A percentile compares a stretch with the other conserved stretches of the same genome.
phyloP scores from a whole-genome alignment of 2,797 vertebrate species.

The Microctenopoma steveboyesi region DNA sequence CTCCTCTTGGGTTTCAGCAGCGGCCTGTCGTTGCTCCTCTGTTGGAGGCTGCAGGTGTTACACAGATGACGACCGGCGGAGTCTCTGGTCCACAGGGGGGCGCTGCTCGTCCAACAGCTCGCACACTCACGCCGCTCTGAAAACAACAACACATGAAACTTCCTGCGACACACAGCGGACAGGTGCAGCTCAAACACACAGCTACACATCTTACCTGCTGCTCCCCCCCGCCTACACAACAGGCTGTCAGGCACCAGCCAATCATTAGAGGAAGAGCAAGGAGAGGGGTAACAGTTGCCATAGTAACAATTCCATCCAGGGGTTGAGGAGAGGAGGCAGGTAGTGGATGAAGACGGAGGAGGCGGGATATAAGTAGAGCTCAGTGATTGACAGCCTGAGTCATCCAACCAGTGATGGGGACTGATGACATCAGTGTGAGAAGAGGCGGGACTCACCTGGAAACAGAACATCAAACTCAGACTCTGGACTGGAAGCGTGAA shows the following conservation, averaged over 20 bases:
- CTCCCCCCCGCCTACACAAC: background rate
- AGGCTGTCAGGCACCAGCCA: constrained; percentile 1
- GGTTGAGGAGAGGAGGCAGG: constrained; percentile 46
- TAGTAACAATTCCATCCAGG: constrained; percentile 55
- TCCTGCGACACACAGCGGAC: background rate
- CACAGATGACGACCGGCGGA: constrained; percentile 41
- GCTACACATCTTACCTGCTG: constrained; percentile 38
- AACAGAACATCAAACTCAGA: background rate
- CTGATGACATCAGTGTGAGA: constrained; percentile 51
- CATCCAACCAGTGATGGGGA: constrained; percentile 74
- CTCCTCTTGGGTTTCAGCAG: constrained; percentile 53
- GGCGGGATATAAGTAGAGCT: constrained; percentile 39
- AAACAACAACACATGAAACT: background rate
- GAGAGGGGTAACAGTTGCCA: background rate
- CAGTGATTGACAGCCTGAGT: constrained; percentile 67
- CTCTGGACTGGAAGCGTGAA: no score
- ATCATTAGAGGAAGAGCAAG: constrained; percentile 6
- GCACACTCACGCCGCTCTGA: constrained; percentile 42
- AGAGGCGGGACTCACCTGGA: constrained; percentile 29
- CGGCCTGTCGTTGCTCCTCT: constrained; percentile 15
- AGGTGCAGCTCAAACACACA: background rate
- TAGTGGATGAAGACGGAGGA: constrained; percentile 47
- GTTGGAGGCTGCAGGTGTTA: constrained; percentile 42
- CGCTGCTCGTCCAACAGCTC: constrained; percentile 35
- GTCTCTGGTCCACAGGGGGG: constrained; percentile 59